These are phyloP conservation scores for Narcine bancroftii DNA, from an alignment of 2,113 vertebrate genomes.

Conservation along the genomic window DNA sequence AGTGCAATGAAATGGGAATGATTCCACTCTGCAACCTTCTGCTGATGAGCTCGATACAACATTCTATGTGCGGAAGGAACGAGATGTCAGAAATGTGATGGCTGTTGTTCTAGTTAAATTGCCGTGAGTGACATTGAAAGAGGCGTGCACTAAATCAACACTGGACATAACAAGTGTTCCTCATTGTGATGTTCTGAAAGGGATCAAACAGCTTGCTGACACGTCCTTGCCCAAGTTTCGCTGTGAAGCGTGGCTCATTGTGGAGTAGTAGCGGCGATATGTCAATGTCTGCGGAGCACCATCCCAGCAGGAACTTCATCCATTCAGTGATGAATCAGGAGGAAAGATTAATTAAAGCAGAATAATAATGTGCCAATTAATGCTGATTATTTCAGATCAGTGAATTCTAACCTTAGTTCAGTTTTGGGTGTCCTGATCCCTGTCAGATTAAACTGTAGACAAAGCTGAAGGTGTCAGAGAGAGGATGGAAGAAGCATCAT, in stretches of 20 bases:
- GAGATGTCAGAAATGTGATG: background rate
- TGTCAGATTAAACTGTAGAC: background rate
- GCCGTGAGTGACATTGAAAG: background rate
- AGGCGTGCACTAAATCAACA: background rate
- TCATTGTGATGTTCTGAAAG: conserved; percentile 1
- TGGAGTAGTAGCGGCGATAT: background rate
- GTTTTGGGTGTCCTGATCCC: background rate
- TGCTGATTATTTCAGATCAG: conserved; percentile 33
- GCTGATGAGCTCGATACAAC: background rate
- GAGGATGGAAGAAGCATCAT: background rate
- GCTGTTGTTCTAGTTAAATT: background rate
- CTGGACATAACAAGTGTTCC: background rate
- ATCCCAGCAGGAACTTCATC: background rate
- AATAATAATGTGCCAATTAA: conserved; percentile 23
- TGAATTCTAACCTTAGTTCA: conserved; percentile 29
- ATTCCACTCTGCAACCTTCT: background rate
- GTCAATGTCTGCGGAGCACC: background rate
- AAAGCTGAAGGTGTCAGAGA: background rate
- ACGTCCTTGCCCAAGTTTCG: background rate
- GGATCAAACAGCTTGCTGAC: conserved; percentile 6
- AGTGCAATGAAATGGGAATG: background rate
- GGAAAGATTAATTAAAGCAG: conserved; percentile 25
- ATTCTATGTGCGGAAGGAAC: too few species aligned
- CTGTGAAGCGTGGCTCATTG: background rate
- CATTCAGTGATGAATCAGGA: background rate